Percentiles rank a stretch among this genome's conserved stretches.
phyloP scores from a whole-genome alignment of 64 coral and sea anemone genomes.

The Actinia equina region DNA sequence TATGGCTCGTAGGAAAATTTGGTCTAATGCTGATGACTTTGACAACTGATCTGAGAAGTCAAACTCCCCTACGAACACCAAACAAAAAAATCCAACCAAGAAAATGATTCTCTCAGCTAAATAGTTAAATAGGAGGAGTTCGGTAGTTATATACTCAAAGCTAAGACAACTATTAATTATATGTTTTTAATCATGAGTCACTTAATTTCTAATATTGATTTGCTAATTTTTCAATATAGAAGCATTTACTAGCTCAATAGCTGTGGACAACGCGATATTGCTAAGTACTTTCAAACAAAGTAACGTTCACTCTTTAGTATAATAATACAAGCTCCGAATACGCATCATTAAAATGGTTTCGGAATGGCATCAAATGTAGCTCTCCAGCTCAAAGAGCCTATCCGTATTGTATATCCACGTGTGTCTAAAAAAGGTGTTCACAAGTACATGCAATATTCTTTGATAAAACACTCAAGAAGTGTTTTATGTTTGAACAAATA shows the following conservation, averaged over 20 bases:
- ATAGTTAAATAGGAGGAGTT: background rate
- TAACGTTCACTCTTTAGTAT: background rate
- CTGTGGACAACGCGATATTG: background rate
- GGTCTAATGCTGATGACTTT: background rate
- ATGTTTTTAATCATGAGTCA: background rate
- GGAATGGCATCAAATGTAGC: background rate
- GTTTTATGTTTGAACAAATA: slow-evolving; percentile 12
- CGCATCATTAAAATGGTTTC: background rate
- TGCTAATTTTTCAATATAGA: slow-evolving; percentile 8
- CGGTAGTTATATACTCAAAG: background rate
- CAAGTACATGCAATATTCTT: background rate
- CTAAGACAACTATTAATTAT: slow-evolving; percentile 2
- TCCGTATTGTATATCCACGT: background rate
- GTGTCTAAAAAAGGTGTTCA: background rate
- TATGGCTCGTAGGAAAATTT: background rate
- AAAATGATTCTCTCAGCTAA: background rate
- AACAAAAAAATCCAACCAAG: background rate
- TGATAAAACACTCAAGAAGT: slow-evolving; percentile 5
- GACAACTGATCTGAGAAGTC: background rate
- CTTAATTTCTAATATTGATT: slow-evolving; percentile 3
- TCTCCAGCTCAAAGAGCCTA: background rate
- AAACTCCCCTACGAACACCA: background rate
- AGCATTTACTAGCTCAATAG: background rate
- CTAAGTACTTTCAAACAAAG: slow-evolving; percentile 3
- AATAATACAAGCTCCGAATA: background rate